Evolutionary conservation across 1,140 invertebrate species (phyloP), one percentile per base, ranked within the genome.

Genomic region (Drosophila carrolli): DNA sequence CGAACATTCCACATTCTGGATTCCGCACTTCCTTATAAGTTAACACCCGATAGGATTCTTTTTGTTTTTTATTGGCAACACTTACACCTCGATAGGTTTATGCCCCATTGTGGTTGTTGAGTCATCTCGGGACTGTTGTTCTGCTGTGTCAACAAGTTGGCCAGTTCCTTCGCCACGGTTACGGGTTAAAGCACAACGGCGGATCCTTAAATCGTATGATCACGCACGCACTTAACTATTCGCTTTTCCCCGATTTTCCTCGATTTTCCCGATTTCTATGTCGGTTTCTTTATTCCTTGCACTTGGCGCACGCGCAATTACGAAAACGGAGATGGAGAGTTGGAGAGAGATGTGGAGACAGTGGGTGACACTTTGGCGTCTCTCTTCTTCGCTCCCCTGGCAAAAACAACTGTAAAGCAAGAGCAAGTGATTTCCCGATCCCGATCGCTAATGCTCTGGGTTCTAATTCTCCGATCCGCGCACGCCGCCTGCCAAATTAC

Each of bases 41-140:
- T 38, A 59, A 27, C 54, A 29, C 27, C 14, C 6, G 56, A 38
- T 46, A 27, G 37, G 53, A 32, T 61, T 16, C 16, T 23, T 46
- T 40, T 23, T 54, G 29, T 58, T 29, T 32, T 32, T 7, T 8
- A 32, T 44, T 3, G n/a, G 44, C 10, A 38, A 47, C 72, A 91
- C 91, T 91, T 91, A 91, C 91, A 91, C 81, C 60, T 82, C 47
- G 91, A 91, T 43, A 91, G 66, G 72, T 32, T 85, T 75, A 91
- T 81, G 76, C 91, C 91, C 91, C 91, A 91, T 78, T 88, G 83
- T 27, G 91, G 90, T 71, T 91, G 90, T 83, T 91, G 90, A 68
- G 86, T 91, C 91, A 91, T 91, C 76, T 76, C 56, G 57, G 41
- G 55, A 68, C 43, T 66, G 29, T 75, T 89, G 19, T 55, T 59